Evolutionary conservation across 2,113 vertebrate genomes (phyloP).

Genomic region (Microcebus ravelobensis): DNA sequence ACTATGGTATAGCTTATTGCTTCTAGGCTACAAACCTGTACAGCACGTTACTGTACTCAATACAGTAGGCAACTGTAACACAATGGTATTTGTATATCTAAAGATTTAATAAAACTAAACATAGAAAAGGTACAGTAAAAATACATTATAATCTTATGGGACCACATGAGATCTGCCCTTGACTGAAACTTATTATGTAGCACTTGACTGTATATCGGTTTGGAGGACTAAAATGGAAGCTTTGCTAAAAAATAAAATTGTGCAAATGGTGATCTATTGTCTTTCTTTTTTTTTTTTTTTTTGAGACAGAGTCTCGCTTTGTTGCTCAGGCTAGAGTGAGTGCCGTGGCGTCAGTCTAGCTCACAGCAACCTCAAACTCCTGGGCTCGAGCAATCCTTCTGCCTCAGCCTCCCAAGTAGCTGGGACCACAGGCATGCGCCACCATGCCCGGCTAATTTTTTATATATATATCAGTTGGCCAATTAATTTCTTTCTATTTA

Average conservation of each 20-base stretch:
- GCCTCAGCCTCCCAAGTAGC: too few species aligned
- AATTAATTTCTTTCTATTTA: too few species aligned
- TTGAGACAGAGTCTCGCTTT: too few species aligned
- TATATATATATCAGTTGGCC: too few species aligned
- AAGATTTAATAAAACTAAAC: background rate
- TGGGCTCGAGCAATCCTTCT: too few species aligned
- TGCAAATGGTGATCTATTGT: background rate
- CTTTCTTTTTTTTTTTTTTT: too few species aligned
- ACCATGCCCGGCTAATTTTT: too few species aligned
- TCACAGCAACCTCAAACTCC: too few species aligned
- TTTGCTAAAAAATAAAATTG: background rate
- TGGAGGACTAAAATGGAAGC: constrained; percentile 1
- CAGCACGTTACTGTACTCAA: background rate
- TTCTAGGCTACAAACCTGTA: background rate
- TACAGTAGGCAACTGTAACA: background rate
- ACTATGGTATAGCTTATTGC: background rate
- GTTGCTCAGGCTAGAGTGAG: too few species aligned
- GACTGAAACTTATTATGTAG: background rate
- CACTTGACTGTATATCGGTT: background rate
- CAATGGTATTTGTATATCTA: background rate
- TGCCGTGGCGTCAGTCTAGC: too few species aligned
- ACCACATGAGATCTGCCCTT: background rate
- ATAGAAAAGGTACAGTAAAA: background rate
- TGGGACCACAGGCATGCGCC: too few species aligned
- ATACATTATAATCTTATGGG: background rate